phyloP scores from a whole-genome alignment of 2,797 vertebrate species.

The Danionella dracula region DNA sequence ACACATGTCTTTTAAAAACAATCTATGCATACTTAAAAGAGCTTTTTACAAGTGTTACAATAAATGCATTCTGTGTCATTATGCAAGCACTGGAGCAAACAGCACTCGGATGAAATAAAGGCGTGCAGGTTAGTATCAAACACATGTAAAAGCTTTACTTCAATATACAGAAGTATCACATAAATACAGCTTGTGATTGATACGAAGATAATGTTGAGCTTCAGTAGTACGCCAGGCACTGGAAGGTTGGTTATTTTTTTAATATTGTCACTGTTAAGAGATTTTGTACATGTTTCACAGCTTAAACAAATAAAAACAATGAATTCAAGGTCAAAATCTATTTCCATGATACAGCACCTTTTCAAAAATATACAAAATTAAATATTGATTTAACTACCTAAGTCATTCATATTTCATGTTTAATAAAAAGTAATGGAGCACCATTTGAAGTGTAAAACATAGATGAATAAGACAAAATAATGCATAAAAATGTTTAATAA shows the following conservation, averaged over 20 bases:
- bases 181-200: constrained; percentile 53
- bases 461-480: constrained; percentile 39
- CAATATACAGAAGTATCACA: constrained; percentile 16
- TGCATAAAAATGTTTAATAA: not conserved
- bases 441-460: constrained; percentile 33
- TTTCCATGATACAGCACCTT: constrained; percentile 28
- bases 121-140: constrained; percentile 72
- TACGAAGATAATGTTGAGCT: not conserved
- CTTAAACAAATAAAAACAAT: constrained; percentile 69
- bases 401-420: constrained; percentile 1
- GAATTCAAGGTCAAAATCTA: constrained; percentile 52
- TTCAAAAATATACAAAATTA: constrained; percentile 35
- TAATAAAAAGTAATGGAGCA: constrained; percentile 32
- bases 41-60: not conserved
- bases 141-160: constrained; percentile 46
- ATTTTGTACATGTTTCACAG: constrained; percentile 59
- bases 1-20: not conserved
- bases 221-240: constrained; percentile 18
- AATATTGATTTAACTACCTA: constrained; percentile 18
- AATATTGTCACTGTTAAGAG: constrained; percentile 59
- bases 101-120: constrained; percentile 2
- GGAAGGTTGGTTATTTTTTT: constrained; percentile 55
- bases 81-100: constrained; percentile 27
- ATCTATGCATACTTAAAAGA: constrained; percentile 1
- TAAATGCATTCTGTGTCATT: not conserved